A percentile compares a stretch with the other conserved stretches of the same genome.
Evolutionary conservation across 2,888 invertebrate genomes (phyloP).

Genomic region (Epicampocera succincta): DNA sequence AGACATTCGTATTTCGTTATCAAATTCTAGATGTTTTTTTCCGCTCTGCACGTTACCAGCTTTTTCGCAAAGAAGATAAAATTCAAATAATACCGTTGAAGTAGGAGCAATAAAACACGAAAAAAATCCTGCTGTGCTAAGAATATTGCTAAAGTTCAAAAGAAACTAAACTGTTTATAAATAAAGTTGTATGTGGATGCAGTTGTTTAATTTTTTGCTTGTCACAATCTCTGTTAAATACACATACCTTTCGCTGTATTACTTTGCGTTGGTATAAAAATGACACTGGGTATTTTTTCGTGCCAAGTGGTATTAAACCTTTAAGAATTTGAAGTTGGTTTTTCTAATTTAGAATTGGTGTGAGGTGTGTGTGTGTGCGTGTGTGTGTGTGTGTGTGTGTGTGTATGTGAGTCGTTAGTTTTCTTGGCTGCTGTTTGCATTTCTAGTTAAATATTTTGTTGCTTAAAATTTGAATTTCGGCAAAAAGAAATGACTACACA

Average conservation of each 20-base stretch:
- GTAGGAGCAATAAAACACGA: constrained; percentile 18
- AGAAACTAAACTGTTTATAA: neutral
- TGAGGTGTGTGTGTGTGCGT: constrained; percentile 7
- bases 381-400: constrained; percentile 2
- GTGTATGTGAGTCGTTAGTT: constrained; percentile 16
- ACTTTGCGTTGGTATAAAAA: neutral
- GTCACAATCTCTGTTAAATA: constrained; percentile 30
- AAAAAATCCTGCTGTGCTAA: neutral
- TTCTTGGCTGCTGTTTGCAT: constrained; percentile 57
- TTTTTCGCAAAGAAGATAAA: constrained; percentile 48
- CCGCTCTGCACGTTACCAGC: neutral
- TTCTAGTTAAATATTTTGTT: constrained; percentile 55
- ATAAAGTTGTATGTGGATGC: neutral
- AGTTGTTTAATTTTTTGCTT: neutral
- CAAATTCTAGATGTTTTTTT: constrained; percentile 5
- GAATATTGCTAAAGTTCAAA: constrained; percentile 30
- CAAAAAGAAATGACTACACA: constrained; percentile 16
- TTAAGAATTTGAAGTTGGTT: constrained; percentile 22
- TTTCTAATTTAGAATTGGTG: constrained; percentile 51
- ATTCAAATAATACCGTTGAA: constrained; percentile 65
- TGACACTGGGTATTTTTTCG: constrained; percentile 22
- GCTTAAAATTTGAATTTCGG: constrained; percentile 36
- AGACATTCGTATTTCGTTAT: constrained; percentile 41
- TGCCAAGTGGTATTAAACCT: constrained; percentile 3
- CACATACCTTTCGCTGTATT: constrained; percentile 3